Percentiles rank a stretch among this genome's conserved stretches.
phyloP scores from a whole-genome alignment of 2,113 vertebrate genomes.

The Leiothrix lutea region DNA sequence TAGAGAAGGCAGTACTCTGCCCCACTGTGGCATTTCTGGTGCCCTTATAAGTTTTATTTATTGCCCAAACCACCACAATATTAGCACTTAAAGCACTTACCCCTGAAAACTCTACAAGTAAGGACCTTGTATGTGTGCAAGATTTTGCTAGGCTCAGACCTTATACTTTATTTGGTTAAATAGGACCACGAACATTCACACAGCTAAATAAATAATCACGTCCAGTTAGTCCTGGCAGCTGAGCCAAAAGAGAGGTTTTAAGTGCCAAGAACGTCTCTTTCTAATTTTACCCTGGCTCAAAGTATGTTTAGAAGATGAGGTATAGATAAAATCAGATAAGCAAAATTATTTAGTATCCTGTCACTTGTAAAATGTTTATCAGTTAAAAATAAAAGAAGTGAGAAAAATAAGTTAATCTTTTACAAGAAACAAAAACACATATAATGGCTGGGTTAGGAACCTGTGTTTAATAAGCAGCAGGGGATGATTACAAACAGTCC shows the following conservation, averaged over 20 bases:
- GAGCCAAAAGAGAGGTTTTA: neutral
- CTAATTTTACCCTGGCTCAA: constrained; percentile 42
- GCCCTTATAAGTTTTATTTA: neutral
- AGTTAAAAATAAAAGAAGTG: constrained; percentile 15
- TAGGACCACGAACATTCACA: neutral
- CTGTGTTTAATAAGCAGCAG: neutral
- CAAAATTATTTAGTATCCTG: constrained; percentile 15
- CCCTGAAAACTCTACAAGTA: neutral
- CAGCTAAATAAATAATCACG: constrained; percentile 23
- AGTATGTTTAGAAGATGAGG: constrained; percentile 20
- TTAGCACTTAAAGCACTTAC: neutral
- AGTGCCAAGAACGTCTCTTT: constrained; percentile 42
- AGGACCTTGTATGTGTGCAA: neutral
- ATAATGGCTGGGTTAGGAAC: neutral
- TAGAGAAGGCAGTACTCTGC: neutral
- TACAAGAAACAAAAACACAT: neutral
- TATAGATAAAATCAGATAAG: constrained; percentile 42
- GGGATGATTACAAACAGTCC: neutral
- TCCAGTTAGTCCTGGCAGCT: neutral
- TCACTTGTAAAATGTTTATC: constrained; percentile 1
- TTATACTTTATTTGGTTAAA: constrained; percentile 42
- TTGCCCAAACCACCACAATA: neutral
- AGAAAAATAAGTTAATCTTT: constrained; percentile 27
- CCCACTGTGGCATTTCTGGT: neutral
- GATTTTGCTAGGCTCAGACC: neutral